These are phyloP conservation scores for Drosophila neocordata DNA, from an alignment of 1,140 invertebrate genomes.

Conservation along the genomic window DNA sequence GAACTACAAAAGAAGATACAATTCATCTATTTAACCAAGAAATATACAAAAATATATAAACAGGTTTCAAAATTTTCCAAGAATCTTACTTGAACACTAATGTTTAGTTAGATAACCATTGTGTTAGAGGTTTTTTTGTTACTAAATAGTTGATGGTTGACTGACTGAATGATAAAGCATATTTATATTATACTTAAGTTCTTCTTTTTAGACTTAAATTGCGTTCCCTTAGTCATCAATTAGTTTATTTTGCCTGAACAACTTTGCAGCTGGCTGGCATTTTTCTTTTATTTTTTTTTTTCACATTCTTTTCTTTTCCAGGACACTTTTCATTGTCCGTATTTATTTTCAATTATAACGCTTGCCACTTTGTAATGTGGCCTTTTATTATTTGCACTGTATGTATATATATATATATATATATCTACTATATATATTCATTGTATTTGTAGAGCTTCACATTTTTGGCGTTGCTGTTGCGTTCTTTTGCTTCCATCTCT, in stretches of 20 bases:
- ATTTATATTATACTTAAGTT: not conserved
- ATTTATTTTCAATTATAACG: conserved; percentile 78
- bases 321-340: conserved; percentile 50
- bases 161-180: conserved; percentile 26
- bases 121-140: not conserved
- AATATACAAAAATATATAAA: too few relatives aligned
- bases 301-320: too few relatives aligned
- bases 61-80: too few relatives aligned
- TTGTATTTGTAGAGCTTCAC: conserved; percentile 40
- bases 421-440: conserved; percentile 39
- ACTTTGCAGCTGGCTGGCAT: conserved; percentile 8
- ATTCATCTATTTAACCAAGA: too few relatives aligned
- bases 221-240: conserved; percentile 45
- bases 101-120: too few relatives aligned
- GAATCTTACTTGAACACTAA: too few relatives aligned
- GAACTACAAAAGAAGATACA: not conserved
- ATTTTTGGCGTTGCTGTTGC: conserved; percentile 21
- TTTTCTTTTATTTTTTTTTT: not conserved
- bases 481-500: conserved; percentile 27
- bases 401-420: conserved; percentile 19
- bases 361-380: conserved; percentile 66
- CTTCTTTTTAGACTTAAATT: not conserved
- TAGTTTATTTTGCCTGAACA: conserved; percentile 24
- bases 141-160: not conserved
- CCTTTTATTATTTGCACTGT: conserved; percentile 63